phyloP scores from a whole-genome alignment of 30 jellyfish, hydroid and myxozoan genomes.

The Hydractinia echinata region DNA sequence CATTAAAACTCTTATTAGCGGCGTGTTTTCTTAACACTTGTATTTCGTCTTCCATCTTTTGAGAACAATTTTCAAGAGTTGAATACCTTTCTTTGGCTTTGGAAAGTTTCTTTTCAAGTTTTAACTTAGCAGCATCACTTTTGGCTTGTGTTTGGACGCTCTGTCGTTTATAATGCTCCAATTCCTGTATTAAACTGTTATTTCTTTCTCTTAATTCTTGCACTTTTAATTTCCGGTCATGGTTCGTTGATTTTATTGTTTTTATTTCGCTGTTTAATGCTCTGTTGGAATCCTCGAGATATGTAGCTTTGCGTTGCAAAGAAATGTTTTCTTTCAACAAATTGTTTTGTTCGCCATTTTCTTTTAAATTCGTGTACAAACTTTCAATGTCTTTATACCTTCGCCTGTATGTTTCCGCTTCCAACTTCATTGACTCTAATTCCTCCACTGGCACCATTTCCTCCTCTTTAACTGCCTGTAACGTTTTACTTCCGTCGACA shows the following conservation, averaged over 20 bases:
- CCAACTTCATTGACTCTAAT: conserved; percentile 14
- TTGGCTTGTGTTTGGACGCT: conserved; percentile 5
- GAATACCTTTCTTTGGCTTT: conserved; percentile 11
- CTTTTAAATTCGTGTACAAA: not conserved
- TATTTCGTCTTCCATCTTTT: conserved; percentile 22
- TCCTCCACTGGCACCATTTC: conserved; percentile 28
- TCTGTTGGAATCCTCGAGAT: conserved; percentile 16
- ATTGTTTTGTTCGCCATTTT: not conserved
- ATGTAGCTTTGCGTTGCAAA: conserved; percentile 4
- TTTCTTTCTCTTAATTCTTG: conserved; percentile 24
- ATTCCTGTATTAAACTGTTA: conserved; percentile 5
- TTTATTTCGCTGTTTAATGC: conserved; percentile 18
- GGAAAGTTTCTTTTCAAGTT: conserved; percentile 15
- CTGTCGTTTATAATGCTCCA: conserved; percentile 27
- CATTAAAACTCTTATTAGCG: conserved; percentile 20
- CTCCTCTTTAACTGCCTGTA: not conserved
- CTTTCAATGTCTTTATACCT: not conserved
- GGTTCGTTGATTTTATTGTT: conserved; percentile 1
- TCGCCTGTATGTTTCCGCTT: conserved; percentile 18
- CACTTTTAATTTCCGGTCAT: conserved; percentile 18
- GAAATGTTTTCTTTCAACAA: not conserved
- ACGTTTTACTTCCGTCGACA: too few species aligned
- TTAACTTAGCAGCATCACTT: conserved; percentile 5
- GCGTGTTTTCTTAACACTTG: conserved; percentile 4
- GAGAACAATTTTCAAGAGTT: conserved; percentile 17